Evolutionary conservation across 2,888 invertebrate species (phyloP), one percentile per base, ranked within the genome.

Genomic region (Drosophila ustulata): DNA sequence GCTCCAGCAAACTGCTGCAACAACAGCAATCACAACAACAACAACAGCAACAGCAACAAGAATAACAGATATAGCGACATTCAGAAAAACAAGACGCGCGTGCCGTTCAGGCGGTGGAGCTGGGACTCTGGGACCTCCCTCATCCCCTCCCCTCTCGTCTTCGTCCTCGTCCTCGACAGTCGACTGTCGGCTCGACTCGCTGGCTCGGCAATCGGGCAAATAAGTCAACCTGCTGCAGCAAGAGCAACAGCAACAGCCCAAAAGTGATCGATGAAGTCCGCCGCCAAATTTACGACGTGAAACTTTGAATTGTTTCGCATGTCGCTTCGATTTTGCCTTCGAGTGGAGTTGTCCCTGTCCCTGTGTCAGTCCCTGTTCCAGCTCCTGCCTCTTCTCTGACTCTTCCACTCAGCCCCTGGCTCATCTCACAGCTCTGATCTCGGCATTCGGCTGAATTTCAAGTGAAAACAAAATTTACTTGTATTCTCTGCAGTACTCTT

Each of bases 241-340:
- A 57, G 64, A 63, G 18, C 65, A 58, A 57, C 52, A 64, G 49
- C 66, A 63, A 46, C 68, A 61, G 26, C 75, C 78, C 65, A 78
- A 84, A 84, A 90, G 89, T 91, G 91, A 92, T 91, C 91, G 91
- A 91, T 91, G 91, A 91, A 91, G 91, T 91, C 85, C 82, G 79
- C 74, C 81, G 69, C 78, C 77, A 85, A 90, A 92, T 92, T 91
- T 91, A 91, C 89, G 91, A 92, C 89, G 91, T 92, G 91, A 89
- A 90, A 92, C 90, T 90, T 90, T 86, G 88, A 87, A 90, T 89
- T 87, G 89, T 88, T 88, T 82, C 83, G 79, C 86, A 89, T 88
- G 86, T 89, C 89, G 87, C 75, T 87, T 89, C 83, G 88, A 83
- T 83, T 85, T 89, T 88, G 71, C 80, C 66, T 66, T 69, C 78